Base-by-base conservation (phyloP, 2,888 invertebrate species). In the Entomobrya proxima region DNA sequence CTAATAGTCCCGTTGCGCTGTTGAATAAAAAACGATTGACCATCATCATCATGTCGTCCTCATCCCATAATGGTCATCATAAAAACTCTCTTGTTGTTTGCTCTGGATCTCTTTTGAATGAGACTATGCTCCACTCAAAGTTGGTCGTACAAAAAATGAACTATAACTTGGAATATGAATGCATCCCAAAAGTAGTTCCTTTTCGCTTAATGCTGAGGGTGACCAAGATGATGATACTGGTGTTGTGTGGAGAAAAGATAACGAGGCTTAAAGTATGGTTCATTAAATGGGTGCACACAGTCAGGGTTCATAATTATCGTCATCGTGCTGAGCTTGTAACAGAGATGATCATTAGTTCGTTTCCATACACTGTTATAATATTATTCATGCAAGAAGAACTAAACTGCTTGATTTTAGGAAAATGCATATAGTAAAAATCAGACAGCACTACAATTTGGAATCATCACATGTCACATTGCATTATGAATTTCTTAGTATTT, bases 201-300 rank as follows among this genome's bases (percentile, higher is more conserved):
- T 64, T 30, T 7, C n/a, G n/a, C n/a, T n/a, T n/a, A n/a, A n/a
- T n/a, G 37, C 61, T n/a, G 15, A 4, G 11, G 37, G 69, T 61
- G 30, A 52, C 35, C 30, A 11, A 4, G 44, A 11, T 75, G 21
- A 7, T 32, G 30, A 21, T 75, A n/a, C n/a, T 32, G 32, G 18
- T 50, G 27, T 30, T 52, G 32, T 75, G 40, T 52, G 37, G 61
- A 44, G 61, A 32, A 55, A 35, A 61, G 77, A 77, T 77, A 77
- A 61, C 77, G 32, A 52, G 79, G 64, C 67, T 47, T 58, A 72
- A 72, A 81, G 72, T 81, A 72, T 81, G 80, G 72, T 81, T 81
- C 80, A 81, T 81, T 81, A 72, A 81, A 81, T 81, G 72, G 80
- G 80, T 58, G 58, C 80, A 81, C 80, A 58, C 80, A 74, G 75